Evolutionary conservation across 2,888 invertebrate species (phyloP).

Genomic region (Aradus depressus): DNA sequence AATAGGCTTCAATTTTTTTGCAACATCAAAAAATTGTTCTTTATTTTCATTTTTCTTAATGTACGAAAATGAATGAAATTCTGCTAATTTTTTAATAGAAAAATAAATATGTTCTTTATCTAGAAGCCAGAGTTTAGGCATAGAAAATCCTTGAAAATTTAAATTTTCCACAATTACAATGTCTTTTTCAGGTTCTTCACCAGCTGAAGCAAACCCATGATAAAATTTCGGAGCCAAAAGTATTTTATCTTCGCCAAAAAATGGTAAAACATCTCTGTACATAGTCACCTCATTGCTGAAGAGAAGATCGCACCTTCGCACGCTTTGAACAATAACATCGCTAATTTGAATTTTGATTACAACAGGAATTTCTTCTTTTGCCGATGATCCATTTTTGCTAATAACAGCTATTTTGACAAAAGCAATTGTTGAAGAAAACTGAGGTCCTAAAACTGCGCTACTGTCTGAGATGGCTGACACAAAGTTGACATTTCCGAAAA

Average conservation of each 20-base stretch:
- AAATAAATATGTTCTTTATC: slow-evolving; percentile 28
- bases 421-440: slow-evolving; percentile 25
- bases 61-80: slow-evolving; percentile 31
- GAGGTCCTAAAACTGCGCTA: slow-evolving; percentile 10
- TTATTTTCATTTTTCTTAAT: slow-evolving; percentile 20
- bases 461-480: slow-evolving; percentile 6
- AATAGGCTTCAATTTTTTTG: not conserved
- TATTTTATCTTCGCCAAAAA: slow-evolving; percentile 11
- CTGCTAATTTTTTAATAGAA: slow-evolving; percentile 27
- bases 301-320: slow-evolving; percentile 13
- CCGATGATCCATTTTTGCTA: not conserved
- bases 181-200: slow-evolving; percentile 11
- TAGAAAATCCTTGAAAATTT: slow-evolving; percentile 18
- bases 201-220: slow-evolving; percentile 16
- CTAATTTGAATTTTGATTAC: slow-evolving; percentile 22
- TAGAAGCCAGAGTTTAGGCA: slow-evolving; percentile 24
- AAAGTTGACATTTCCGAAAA: slow-evolving; percentile 14
- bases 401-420: slow-evolving; percentile 18
- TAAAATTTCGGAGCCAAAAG: slow-evolving; percentile 25
- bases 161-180: slow-evolving; percentile 28
- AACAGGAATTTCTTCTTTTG: not conserved
- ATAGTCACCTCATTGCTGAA: slow-evolving; percentile 28
- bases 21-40: not conserved
- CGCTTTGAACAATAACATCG: not conserved
- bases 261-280: slow-evolving; percentile 28